Conservation (phyloP, 1,140 invertebrate species). For the Aphelenchoides fujianensis region DNA sequence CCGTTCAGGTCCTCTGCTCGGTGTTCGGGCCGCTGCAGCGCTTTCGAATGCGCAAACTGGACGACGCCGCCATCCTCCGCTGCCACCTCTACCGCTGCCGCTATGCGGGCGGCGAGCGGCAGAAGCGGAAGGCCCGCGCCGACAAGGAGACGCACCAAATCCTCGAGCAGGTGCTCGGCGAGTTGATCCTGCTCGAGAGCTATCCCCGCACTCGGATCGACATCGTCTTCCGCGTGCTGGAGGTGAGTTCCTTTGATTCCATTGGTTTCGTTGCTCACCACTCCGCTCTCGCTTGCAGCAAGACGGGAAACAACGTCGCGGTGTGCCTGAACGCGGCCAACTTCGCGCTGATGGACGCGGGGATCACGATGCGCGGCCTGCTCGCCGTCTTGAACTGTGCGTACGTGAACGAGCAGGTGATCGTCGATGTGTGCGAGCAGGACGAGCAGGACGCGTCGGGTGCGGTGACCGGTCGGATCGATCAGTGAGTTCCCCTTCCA, state of each 20-base stretch:
- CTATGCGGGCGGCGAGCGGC: slow-evolving; percentile 1
- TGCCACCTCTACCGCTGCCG: slow-evolving; percentile 16
- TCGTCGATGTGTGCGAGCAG: slow-evolving; percentile 15
- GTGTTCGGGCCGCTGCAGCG: slow-evolving; percentile 20
- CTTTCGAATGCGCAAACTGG: slow-evolving; percentile 17
- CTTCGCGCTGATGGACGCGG: slow-evolving; percentile 45
- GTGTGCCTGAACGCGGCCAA: slow-evolving; percentile 47
- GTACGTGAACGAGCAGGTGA: slow-evolving; percentile 7
- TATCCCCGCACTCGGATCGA: slow-evolving; percentile 20
- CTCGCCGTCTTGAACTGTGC: slow-evolving; percentile 35
- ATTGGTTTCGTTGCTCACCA: too few relatives aligned
- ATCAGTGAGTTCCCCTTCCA: not conserved
- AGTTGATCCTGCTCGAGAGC: slow-evolving; percentile 6
- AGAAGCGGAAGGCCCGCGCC: slow-evolving; percentile 7
- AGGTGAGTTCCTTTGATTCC: too few relatives aligned
- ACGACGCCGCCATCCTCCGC: slow-evolving; percentile 13
- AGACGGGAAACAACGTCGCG: slow-evolving; percentile 44
- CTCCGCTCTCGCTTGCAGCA: too few relatives aligned
- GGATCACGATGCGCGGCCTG: slow-evolving; percentile 42
- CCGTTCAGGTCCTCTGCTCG: slow-evolving; percentile 15
- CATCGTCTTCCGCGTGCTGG: slow-evolving; percentile 13
- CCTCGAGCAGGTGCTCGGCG: slow-evolving; percentile 3
- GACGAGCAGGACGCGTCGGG: slow-evolving; percentile 8
- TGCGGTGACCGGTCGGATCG: slow-evolving; percentile 9
- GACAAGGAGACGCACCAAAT: slow-evolving; percentile 12